Evolutionary conservation across 2,888 invertebrate species (phyloP).

Genomic region (Amorpha juglandis): DNA sequence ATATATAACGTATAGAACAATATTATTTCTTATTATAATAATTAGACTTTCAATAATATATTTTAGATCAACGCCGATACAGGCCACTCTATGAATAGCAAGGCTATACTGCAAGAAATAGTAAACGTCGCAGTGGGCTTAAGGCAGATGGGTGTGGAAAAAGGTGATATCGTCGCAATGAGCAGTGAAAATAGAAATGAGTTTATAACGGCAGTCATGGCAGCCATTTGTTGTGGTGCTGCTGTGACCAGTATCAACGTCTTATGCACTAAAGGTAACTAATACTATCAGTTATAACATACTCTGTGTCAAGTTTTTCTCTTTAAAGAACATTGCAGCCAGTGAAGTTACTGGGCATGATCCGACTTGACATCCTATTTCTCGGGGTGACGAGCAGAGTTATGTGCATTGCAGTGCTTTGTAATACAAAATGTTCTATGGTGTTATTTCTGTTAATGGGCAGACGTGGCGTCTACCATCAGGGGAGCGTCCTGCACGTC

Average conservation of each 20-base stretch:
- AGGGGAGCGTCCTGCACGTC: too few relatives aligned
- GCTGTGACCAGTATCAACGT: conserved; percentile 81
- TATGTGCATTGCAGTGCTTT: too few relatives aligned
- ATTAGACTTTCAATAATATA: background rate
- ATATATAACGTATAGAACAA: too few relatives aligned
- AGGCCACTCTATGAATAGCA: conserved; percentile 53
- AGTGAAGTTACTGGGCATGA: too few relatives aligned
- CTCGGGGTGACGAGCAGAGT: too few relatives aligned
- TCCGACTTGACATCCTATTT: too few relatives aligned
- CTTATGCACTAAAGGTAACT: conserved; percentile 74
- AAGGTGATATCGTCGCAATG: conserved; percentile 76
- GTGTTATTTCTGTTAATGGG: too few relatives aligned
- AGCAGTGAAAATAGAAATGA: conserved; percentile 83
- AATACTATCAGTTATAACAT: background rate
- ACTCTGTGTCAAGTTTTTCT: background rate
- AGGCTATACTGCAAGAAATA: conserved; percentile 70
- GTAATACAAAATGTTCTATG: background rate
- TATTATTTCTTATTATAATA: too few relatives aligned
- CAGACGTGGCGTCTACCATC: too few relatives aligned
- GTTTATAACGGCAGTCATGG: conserved; percentile 73
- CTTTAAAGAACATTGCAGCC: too few relatives aligned
- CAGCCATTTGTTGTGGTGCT: conserved; percentile 66
- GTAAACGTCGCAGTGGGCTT: conserved; percentile 79
- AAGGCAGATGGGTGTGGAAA: conserved; percentile 63
- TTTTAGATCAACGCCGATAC: conserved; percentile 45